These are phyloP conservation scores for Tachysurus fulvidraco DNA, from an alignment of 2,113 vertebrate species.

Conservation along the genomic window DNA sequence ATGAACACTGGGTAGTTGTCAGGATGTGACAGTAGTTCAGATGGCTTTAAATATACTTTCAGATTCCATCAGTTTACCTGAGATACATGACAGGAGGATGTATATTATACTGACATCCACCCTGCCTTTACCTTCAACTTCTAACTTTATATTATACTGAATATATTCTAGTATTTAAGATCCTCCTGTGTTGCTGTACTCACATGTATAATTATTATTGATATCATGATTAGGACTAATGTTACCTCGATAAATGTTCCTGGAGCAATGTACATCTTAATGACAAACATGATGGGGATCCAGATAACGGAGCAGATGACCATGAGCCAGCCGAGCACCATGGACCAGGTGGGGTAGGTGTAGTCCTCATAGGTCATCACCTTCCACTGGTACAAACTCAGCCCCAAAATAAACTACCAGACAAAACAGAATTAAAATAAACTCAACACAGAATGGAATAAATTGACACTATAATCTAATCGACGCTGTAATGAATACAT, in stretches of 20 bases:
- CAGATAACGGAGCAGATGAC: slow-evolving; percentile 95
- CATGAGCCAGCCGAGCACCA: slow-evolving; percentile 97
- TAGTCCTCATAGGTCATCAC: slow-evolving; percentile 95
- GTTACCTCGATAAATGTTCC: slow-evolving; percentile 89
- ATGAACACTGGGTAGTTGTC: background rate
- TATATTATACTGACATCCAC: too few species aligned
- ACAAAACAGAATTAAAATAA: slow-evolving; percentile 17
- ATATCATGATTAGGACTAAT: background rate
- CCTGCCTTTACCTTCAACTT: background rate
- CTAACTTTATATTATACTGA: too few species aligned
- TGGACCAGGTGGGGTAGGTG: slow-evolving; percentile 95
- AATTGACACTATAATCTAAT: background rate
- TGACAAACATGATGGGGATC: slow-evolving; percentile 97
- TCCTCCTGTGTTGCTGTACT: too few species aligned
- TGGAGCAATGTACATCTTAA: slow-evolving; percentile 96
- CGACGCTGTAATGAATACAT: background rate
- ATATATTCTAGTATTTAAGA: too few species aligned
- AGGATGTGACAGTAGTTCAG: too few species aligned
- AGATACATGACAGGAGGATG: background rate
- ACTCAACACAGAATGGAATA: background rate
- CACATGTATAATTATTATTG: background rate
- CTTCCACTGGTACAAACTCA: slow-evolving; percentile 98
- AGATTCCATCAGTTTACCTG: background rate
- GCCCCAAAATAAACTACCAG: slow-evolving; percentile 87
- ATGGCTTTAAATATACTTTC: background rate